A percentile compares a stretch with the other conserved stretches of the same genome.
phyloP scores from a whole-genome alignment of 2,888 invertebrate genomes.

The Philereme vetulata region DNA sequence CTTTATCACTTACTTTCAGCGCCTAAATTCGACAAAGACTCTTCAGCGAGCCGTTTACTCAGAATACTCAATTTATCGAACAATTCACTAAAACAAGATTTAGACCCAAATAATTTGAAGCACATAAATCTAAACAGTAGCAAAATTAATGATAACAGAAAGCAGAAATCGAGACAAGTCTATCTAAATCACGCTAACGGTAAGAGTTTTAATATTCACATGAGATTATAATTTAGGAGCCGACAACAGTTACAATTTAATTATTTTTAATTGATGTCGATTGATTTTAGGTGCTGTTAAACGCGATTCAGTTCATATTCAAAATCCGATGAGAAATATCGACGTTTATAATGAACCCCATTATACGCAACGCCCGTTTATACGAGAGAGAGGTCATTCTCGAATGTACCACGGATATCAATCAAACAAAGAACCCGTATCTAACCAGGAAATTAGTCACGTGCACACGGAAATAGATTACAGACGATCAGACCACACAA shows the following conservation, averaged over 20 bases:
- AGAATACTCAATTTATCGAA: constrained; percentile 66
- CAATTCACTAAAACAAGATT: constrained; percentile 54
- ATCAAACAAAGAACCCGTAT: constrained; percentile 30
- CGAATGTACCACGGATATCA: constrained; percentile 58
- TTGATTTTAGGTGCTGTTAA: constrained; percentile 52
- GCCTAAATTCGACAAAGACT: constrained; percentile 38
- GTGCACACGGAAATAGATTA: constrained; percentile 44
- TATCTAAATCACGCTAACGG: constrained; percentile 51
- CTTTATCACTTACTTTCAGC: constrained; percentile 44
- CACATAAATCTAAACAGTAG: constrained; percentile 45
- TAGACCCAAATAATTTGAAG: constrained; percentile 61
- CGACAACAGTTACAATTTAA: too few species aligned
- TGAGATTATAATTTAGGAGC: neutral
- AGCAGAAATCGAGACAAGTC: constrained; percentile 60
- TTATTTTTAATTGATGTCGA: neutral
- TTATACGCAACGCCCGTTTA: constrained; percentile 45
- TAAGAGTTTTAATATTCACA: constrained; percentile 33
- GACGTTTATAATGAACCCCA: constrained; percentile 42
- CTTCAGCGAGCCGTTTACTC: constrained; percentile 58
- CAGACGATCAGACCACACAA: constrained; percentile 48
- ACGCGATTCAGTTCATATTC: constrained; percentile 40
- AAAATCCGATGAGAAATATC: constrained; percentile 23
- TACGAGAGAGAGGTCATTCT: constrained; percentile 59
- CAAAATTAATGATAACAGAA: constrained; percentile 45
- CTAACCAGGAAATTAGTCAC: constrained; percentile 36